Conservation (phyloP, 1,140 invertebrate genomes). For the Macrocentrus cingulum region DNA sequence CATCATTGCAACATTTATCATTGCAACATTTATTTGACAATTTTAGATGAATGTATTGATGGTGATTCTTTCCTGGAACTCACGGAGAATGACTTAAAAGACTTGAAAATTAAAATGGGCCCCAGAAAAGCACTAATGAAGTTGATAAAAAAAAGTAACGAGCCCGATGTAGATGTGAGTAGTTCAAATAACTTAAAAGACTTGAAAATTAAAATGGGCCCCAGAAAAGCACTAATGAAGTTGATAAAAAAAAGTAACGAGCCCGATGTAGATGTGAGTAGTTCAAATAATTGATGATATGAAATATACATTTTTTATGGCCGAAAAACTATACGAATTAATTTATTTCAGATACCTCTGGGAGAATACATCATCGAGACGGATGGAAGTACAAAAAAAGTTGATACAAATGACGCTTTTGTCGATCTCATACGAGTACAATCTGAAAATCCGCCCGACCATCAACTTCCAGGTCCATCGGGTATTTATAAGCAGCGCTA, state of each 20-base stretch:
- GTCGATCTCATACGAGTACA: too few relatives aligned
- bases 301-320: too few relatives aligned
- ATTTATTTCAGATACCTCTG: background rate
- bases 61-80: conserved; percentile 18
- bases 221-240: conserved; percentile 10
- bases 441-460: too few relatives aligned
- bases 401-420: background rate
- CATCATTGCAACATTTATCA: too few relatives aligned
- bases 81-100: conserved; percentile 17
- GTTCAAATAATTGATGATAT: too few relatives aligned
- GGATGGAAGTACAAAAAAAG: background rate
- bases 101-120: conserved; percentile 27
- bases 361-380: background rate
- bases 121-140: conserved; percentile 14
- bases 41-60: conserved; percentile 19
- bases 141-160: background rate
- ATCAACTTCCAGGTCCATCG: too few relatives aligned
- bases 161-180: too few relatives aligned
- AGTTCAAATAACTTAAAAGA: conserved; percentile 16
- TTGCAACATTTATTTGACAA: too few relatives aligned
- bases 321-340: too few relatives aligned
- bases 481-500: too few relatives aligned
- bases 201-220: conserved; percentile 28
- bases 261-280: too few relatives aligned
- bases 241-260: background rate